Conservation (phyloP, 37 sponge, comb jelly and placozoan species). For the Hormiphora californensis region DNA sequence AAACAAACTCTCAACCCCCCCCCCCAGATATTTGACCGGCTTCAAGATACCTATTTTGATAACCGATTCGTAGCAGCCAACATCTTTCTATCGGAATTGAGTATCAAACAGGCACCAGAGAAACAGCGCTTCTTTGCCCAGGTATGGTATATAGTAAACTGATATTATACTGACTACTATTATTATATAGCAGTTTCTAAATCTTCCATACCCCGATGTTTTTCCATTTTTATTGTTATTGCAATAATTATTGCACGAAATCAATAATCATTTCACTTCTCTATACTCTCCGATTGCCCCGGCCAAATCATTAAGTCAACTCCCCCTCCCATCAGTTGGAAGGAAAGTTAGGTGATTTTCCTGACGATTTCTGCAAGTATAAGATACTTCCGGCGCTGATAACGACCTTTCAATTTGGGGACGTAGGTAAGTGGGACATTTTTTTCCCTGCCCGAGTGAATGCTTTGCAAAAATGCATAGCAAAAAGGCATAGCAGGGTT, state of each 20-base stretch:
- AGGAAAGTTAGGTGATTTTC: slow-evolving; percentile 67
- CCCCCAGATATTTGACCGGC: not conserved
- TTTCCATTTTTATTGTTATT: no score
- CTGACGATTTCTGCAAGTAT: slow-evolving; percentile 66
- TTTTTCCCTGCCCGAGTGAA: not conserved
- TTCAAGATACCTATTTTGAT: not conserved
- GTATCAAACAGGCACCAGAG: slow-evolving; percentile 68
- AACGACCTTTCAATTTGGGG: slow-evolving; percentile 90
- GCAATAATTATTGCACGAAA: no score
- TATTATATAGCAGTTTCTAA: no score
- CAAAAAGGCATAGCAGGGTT: not conserved
- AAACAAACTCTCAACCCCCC: not conserved
- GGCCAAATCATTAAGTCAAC: no score
- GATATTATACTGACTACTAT: no score
- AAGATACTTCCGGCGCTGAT: slow-evolving; percentile 80
- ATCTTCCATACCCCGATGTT: no score
- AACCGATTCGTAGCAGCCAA: slow-evolving; percentile 18
- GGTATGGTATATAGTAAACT: no score
- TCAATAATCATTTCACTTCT: no score
- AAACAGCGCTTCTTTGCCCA: slow-evolving; percentile 65
- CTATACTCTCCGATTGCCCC: no score
- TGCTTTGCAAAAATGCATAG: not conserved
- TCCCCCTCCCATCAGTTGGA: no score
- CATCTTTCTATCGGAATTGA: not conserved
- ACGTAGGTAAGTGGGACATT: slow-evolving; percentile 44